These are phyloP conservation scores for Nemurella pictetii DNA, from an alignment of 2,888 invertebrate species.

Conservation along the genomic window DNA sequence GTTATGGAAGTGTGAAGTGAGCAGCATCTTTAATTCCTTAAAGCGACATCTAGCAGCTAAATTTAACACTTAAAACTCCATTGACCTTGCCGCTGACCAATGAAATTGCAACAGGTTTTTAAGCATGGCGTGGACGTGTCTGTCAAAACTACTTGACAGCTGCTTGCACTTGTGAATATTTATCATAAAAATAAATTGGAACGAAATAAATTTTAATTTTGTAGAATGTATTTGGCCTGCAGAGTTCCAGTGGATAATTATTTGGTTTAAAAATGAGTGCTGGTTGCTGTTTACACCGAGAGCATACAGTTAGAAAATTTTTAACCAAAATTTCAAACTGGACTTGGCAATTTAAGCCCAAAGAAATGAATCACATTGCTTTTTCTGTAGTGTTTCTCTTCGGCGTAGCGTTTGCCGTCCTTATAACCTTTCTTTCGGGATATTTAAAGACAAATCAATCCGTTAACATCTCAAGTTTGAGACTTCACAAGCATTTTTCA, in stretches of 20 bases:
- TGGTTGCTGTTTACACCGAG: conserved; percentile 31
- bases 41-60: background rate
- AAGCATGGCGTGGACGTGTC: background rate
- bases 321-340: background rate
- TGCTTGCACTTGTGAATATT: background rate
- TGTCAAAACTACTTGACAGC: background rate
- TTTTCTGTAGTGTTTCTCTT: conserved; percentile 42
- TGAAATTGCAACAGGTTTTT: background rate
- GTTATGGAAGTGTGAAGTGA: too few species aligned
- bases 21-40: too few species aligned
- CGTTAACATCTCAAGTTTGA: background rate
- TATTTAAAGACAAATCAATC: conserved; percentile 32
- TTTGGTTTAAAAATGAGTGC: conserved; percentile 26
- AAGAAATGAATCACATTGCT: conserved; percentile 40
- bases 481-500: conserved; percentile 35
- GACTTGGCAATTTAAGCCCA: conserved; percentile 27
- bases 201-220: background rate
- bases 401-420: conserved; percentile 41
- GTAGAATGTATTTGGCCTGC: background rate
- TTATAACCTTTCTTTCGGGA: conserved; percentile 40
- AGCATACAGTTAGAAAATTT: conserved; percentile 7
- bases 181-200: background rate
- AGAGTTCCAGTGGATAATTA: background rate
- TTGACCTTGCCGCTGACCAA: background rate
- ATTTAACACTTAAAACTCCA: background rate